phyloP scores from a whole-genome alignment of 2,113 vertebrate species.

The Hippocampus barbouri region DNA sequence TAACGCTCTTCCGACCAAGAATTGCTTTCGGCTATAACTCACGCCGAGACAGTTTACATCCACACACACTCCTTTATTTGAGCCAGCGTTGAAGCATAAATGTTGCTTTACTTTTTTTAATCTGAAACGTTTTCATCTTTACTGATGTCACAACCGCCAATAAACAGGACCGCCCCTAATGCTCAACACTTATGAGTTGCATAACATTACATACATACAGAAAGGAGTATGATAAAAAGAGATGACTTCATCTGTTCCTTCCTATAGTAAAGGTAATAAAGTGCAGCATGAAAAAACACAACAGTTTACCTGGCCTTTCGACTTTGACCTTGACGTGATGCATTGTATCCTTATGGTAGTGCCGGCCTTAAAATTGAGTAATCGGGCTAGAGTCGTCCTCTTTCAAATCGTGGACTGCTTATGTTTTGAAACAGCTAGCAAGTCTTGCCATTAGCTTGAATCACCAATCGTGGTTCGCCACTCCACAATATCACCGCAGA shows the following conservation, averaged over 20 bases:
- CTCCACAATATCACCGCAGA: neutral
- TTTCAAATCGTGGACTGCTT: neutral
- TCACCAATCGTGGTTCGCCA: neutral
- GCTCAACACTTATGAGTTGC: too few species aligned
- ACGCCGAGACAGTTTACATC: too few species aligned
- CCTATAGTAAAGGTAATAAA: neutral
- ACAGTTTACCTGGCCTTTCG: conserved; percentile 75
- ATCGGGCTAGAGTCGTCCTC: neutral
- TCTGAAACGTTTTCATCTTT: too few species aligned
- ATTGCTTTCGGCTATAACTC: too few species aligned
- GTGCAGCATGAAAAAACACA: neutral
- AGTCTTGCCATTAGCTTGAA: neutral
- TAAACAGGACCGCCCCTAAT: too few species aligned
- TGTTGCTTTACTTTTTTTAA: too few species aligned
- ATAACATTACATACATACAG: too few species aligned
- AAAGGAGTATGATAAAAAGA: neutral
- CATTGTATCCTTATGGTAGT: conserved; percentile 46
- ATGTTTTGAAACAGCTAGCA: conserved; percentile 14
- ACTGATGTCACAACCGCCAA: too few species aligned
- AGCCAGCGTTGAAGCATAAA: too few species aligned
- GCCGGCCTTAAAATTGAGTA: neutral
- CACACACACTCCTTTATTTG: too few species aligned
- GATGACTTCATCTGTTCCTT: neutral
- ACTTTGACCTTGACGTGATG: conserved; percentile 78
- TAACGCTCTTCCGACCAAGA: too few species aligned